Evolutionary conservation across 2,113 vertebrate species (phyloP).

Genomic region (Mobula hypostoma): DNA sequence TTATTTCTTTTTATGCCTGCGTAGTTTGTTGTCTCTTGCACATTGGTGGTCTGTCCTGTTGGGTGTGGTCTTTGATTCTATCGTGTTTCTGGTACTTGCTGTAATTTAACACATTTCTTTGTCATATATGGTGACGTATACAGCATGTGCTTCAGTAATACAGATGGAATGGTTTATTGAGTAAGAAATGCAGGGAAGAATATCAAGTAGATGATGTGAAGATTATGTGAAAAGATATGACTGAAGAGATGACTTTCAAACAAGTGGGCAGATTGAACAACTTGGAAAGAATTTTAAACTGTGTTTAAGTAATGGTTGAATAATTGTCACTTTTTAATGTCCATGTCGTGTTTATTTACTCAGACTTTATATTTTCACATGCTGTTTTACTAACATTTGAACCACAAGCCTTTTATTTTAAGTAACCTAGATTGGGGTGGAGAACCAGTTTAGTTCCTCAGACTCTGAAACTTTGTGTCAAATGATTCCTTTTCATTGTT

Average conservation of each 20-base stretch:
- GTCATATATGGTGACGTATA: no score
- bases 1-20: no score
- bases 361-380: neutral
- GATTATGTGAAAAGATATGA: neutral
- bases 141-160: no score
- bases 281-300: neutral
- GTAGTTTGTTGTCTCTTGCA: no score
- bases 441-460: neutral
- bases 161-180: neutral
- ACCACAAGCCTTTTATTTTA: neutral
- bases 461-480: neutral
- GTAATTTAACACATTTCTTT: no score
- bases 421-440: neutral
- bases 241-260: neutral
- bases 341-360: neutral
- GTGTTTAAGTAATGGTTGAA: neutral
- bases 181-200: neutral
- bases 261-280: neutral
- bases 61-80: no score
- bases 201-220: neutral
- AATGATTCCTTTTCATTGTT: slow-evolving; percentile 5
- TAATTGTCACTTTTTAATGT: neutral
- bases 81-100: no score
- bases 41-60: no score
- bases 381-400: neutral